Evolutionary conservation across 2,888 invertebrate species (phyloP), one percentile per base, ranked within the genome.

Genomic region (Parnassius orleans): DNA sequence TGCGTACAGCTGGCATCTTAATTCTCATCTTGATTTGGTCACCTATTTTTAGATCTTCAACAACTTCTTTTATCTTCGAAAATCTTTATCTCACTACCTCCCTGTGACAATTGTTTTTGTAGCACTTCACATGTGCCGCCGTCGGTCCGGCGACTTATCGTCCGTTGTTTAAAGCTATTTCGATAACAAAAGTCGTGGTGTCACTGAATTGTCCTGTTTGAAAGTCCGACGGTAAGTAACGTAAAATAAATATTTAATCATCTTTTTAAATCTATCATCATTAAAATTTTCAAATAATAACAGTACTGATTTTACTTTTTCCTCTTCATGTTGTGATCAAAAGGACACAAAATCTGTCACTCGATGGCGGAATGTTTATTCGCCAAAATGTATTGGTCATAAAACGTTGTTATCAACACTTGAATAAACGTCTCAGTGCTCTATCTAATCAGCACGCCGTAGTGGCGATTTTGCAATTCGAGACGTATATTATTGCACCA

Each of bases 1-100:
- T 97, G 93, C 97, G 95, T 93, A 97, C 97, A 92, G 97, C 97
- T 93, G 97, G 97, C 97, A 97, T 97, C 95, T 97, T 97, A 94
- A 97, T 97, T 96, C 97, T 96, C 97, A 97, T 97, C 94, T 95
- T 97, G 95, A 90, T 86, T 88, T 88, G 91, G 86, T 91, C 91
- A 90, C 91, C 91, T 90, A 91, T 91, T 87, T 90, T 91, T 90
- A 84, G 79, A 79, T 86, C 81, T 90, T 90, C 77, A 83, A 83
- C 71, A 56, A 86, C 84, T 84, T 83, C 83, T 84, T 12, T 82
- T 84, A 83, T 87, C 82, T 77, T 79, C 67, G 64, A 76, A 85
- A 88, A 81, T 81, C 62, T 83, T 87, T 87, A 87, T 89, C 87
- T 85, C 69, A 77, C 76, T 84, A 80, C 80, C 74, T 81, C 69